Evolutionary conservation across 2,113 vertebrate species (phyloP).

Genomic region (Tetrao urogallus): DNA sequence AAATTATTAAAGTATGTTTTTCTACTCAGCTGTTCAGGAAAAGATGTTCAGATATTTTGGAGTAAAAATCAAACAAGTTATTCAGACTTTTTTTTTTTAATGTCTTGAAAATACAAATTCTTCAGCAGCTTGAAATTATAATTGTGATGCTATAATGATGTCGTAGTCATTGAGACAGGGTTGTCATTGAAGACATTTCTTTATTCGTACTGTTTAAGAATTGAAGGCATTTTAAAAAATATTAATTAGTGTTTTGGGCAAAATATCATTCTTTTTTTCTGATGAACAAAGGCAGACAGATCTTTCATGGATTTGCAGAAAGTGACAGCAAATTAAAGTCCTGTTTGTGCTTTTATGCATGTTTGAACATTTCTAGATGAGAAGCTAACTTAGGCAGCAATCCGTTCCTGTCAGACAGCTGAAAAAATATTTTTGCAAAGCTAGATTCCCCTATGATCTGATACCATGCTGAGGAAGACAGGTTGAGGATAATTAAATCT

Average conservation of each 20-base stretch:
- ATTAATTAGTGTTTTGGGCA: background rate
- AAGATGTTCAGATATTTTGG: background rate
- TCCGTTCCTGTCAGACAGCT: conserved; percentile 23
- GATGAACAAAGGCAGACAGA: background rate
- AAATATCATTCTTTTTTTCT: background rate
- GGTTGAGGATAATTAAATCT: background rate
- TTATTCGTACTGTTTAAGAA: background rate
- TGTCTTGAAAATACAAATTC: background rate
- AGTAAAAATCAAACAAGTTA: background rate
- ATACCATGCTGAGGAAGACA: background rate
- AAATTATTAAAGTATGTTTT: conserved; percentile 23
- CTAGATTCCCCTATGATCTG: background rate
- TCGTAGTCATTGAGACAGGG: background rate
- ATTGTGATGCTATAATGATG: background rate
- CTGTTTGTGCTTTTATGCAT: background rate
- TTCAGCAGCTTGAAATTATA: background rate
- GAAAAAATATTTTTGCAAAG: conserved; percentile 47
- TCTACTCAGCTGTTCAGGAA: background rate
- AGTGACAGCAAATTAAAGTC: background rate
- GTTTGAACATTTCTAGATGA: background rate
- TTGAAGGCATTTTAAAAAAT: background rate
- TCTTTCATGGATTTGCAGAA: background rate
- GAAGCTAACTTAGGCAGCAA: background rate
- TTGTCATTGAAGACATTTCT: background rate
- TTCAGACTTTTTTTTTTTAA: background rate